phyloP scores from a whole-genome alignment of 1,140 invertebrate genomes.

The Sitodiplosis mosellana region DNA sequence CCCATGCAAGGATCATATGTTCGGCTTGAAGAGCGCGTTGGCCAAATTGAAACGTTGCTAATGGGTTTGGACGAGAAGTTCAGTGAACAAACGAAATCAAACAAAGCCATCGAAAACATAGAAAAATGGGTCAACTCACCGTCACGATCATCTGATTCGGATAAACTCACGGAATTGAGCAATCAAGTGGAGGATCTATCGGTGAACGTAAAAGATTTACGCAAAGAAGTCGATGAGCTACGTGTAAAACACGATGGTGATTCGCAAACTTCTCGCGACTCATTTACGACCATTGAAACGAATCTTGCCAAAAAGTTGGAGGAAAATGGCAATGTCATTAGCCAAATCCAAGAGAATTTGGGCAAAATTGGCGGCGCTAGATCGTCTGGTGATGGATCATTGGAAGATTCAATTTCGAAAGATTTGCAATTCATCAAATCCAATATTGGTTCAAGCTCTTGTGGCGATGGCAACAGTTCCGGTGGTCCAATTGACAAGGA shows the following conservation, averaged over 20 bases:
- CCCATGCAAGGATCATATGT: slow-evolving; percentile 41
- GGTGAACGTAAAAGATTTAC: slow-evolving; percentile 31
- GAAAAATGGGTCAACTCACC: slow-evolving; percentile 35
- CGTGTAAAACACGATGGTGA: slow-evolving; percentile 23
- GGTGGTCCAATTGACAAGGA: slow-evolving; percentile 9
- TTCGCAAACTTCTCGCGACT: slow-evolving; percentile 15
- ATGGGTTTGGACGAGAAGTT: slow-evolving; percentile 29
- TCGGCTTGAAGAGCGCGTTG: slow-evolving; percentile 44
- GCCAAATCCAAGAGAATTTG: slow-evolving; percentile 14
- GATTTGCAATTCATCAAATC: slow-evolving; percentile 10
- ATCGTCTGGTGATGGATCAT: slow-evolving; percentile 2
- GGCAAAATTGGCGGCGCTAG: slow-evolving; percentile 2
- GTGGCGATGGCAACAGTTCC: background rate
- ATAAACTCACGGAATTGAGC: slow-evolving; percentile 25
- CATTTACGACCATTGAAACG: slow-evolving; percentile 11
- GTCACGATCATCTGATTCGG: slow-evolving; percentile 14
- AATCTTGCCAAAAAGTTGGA: slow-evolving; percentile 11
- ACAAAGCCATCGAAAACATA: slow-evolving; percentile 42
- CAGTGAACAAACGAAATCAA: slow-evolving; percentile 43
- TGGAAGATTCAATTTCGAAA: slow-evolving; percentile 14
- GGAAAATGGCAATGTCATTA: slow-evolving; percentile 11
- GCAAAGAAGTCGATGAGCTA: slow-evolving; percentile 27
- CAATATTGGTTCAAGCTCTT: slow-evolving; percentile 5
- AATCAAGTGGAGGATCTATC: slow-evolving; percentile 34
- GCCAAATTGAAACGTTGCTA: slow-evolving; percentile 46